Percentiles rank a stretch among this genome's conserved stretches.
Evolutionary conservation across 2,113 vertebrate species (phyloP).

Genomic region (Pterocles gutturalis): DNA sequence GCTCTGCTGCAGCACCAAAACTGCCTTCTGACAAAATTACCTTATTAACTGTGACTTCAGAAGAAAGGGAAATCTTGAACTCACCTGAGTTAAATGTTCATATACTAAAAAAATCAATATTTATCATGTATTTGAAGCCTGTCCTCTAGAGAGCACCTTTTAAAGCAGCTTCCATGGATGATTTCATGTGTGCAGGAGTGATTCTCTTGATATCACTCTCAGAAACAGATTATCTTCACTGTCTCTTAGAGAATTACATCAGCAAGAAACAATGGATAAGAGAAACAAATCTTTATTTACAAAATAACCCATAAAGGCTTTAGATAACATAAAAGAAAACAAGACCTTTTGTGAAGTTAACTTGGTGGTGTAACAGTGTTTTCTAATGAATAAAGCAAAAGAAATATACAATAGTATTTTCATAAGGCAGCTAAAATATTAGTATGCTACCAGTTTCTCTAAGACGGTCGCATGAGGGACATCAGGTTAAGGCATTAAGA

Average conservation of each 20-base stretch:
- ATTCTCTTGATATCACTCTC: background rate
- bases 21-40: background rate
- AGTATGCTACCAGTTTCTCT: background rate
- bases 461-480: background rate
- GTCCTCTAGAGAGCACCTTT: background rate
- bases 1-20: background rate
- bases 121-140: background rate
- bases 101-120: background rate
- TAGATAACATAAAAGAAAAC: background rate
- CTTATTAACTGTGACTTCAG: background rate
- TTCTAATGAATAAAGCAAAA: background rate
- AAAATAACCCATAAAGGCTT: background rate
- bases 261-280: background rate
- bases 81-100: background rate
- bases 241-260: background rate
- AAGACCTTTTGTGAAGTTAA: background rate
- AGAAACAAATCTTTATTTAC: background rate
- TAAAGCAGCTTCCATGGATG: background rate
- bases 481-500: background rate
- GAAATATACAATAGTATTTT: background rate
- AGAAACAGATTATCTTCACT: background rate
- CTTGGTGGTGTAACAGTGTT: background rate
- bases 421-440: background rate
- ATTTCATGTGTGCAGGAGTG: background rate
- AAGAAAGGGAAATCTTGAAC: background rate